Conservation (phyloP, 1,140 invertebrate species). For the Drosophila watanabei region DNA sequence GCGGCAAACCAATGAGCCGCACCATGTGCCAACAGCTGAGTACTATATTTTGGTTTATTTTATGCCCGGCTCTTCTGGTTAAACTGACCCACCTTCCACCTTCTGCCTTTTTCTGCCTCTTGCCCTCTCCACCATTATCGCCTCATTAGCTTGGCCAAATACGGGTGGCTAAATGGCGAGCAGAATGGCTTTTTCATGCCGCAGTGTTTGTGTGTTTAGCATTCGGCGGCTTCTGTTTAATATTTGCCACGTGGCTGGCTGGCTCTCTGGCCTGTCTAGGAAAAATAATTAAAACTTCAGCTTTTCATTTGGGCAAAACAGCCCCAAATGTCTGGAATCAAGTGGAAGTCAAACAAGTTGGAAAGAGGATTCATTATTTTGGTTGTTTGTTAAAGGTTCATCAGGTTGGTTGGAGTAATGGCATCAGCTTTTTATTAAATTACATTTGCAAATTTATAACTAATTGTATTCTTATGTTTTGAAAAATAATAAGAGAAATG, state of each 20-base stretch:
- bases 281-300: constrained; percentile 55
- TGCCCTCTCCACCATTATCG: constrained; percentile 28
- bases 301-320: constrained; percentile 4
- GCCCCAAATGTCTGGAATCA: constrained; percentile 18
- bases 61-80: constrained; percentile 21
- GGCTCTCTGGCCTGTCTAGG: not conserved
- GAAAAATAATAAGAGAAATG: not conserved
- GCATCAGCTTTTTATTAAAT: not conserved
- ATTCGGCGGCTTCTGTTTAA: constrained; percentile 46
- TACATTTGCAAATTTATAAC: not conserved
- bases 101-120: constrained; percentile 8
- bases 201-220: constrained; percentile 17
- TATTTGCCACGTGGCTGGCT: constrained; percentile 44
- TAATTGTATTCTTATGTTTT: not conserved
- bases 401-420: not conserved
- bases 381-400: constrained; percentile 4
- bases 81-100: constrained; percentile 24
- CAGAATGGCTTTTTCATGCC: constrained; percentile 42
- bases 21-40: constrained; percentile 48
- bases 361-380: constrained; percentile 2
- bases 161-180: constrained; percentile 49
- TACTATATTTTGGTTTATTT: constrained; percentile 56
- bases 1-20: constrained; percentile 64
- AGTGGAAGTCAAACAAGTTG: constrained; percentile 14
- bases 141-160: constrained; percentile 77